phyloP scores from a whole-genome alignment of 2,113 vertebrate genomes.

The Hydrolagus affinis region DNA sequence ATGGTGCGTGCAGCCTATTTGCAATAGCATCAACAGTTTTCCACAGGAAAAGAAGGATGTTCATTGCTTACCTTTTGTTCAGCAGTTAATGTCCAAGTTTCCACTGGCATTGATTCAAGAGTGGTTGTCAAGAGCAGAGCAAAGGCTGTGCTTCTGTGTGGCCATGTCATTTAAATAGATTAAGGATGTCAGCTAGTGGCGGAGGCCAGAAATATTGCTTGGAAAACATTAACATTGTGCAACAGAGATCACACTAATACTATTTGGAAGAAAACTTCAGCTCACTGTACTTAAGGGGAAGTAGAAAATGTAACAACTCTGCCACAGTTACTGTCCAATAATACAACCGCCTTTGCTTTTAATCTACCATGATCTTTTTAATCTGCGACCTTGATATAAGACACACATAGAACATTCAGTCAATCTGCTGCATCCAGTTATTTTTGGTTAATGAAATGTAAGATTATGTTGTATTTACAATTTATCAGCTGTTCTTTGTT shows the following conservation, averaged over 20 bases:
- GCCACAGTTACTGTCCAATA: background rate
- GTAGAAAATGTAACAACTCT: background rate
- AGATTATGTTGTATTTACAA: background rate
- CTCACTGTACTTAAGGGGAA: background rate
- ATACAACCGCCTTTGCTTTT: background rate
- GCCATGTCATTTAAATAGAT: constrained; percentile 28
- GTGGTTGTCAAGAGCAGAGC: constrained; percentile 1
- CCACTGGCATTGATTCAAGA: constrained; percentile 18
- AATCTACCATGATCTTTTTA: background rate
- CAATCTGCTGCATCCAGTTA: background rate
- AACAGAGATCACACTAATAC: background rate
- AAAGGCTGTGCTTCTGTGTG: constrained; percentile 18
- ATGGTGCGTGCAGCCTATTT: background rate
- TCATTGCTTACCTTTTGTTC: constrained; percentile 29
- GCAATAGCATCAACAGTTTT: constrained; percentile 23
- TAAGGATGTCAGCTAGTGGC: constrained; percentile 28
- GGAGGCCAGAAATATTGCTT: constrained; percentile 7
- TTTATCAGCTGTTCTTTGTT: background rate
- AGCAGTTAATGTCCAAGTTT: constrained; percentile 25
- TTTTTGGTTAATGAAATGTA: background rate
- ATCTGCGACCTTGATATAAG: background rate
- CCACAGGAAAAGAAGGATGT: constrained; percentile 12
- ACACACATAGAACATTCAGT: background rate
- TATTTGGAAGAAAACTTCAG: background rate
- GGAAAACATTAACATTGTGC: background rate